Percentiles rank a stretch among this genome's conserved stretches.
Evolutionary conservation across 2,113 vertebrate genomes (phyloP).

Genomic region (Solea senegalensis): DNA sequence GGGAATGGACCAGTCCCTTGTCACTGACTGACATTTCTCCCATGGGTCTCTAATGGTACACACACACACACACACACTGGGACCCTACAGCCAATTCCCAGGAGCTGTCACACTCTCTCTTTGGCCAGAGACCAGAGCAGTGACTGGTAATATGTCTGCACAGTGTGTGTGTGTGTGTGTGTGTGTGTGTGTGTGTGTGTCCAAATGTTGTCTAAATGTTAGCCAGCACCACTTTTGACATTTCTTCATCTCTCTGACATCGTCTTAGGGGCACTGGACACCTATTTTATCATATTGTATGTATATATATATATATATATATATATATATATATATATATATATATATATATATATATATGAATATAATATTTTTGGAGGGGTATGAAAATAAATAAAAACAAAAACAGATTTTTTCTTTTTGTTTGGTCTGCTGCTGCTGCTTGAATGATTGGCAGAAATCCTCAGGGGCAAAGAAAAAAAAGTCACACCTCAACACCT

Average conservation of each 20-base stretch:
- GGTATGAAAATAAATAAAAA: slow-evolving; percentile 55
- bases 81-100: slow-evolving; percentile 38
- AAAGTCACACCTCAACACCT: slow-evolving; percentile 24
- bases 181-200: slow-evolving; percentile 14
- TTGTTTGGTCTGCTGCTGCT: slow-evolving; percentile 30
- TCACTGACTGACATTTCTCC: slow-evolving; percentile 72
- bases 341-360: no score
- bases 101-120: slow-evolving; percentile 55
- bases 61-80: slow-evolving; percentile 26
- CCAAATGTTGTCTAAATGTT: slow-evolving; percentile 35
- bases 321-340: no score
- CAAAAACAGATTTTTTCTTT: slow-evolving; percentile 35
- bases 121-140: slow-evolving; percentile 50
- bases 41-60: slow-evolving; percentile 66
- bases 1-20: slow-evolving; percentile 69
- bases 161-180: slow-evolving; percentile 12
- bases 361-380: no score
- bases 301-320: no score
- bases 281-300: slow-evolving; percentile 19
- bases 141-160: slow-evolving; percentile 31
- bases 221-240: slow-evolving; percentile 45
- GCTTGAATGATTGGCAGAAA: slow-evolving; percentile 63
- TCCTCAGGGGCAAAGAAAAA: slow-evolving; percentile 55
- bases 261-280: slow-evolving; percentile 48
- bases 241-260: slow-evolving; percentile 52